Evolutionary conservation across 1,140 invertebrate species (phyloP).

Genomic region (Plodia interpunctella): DNA sequence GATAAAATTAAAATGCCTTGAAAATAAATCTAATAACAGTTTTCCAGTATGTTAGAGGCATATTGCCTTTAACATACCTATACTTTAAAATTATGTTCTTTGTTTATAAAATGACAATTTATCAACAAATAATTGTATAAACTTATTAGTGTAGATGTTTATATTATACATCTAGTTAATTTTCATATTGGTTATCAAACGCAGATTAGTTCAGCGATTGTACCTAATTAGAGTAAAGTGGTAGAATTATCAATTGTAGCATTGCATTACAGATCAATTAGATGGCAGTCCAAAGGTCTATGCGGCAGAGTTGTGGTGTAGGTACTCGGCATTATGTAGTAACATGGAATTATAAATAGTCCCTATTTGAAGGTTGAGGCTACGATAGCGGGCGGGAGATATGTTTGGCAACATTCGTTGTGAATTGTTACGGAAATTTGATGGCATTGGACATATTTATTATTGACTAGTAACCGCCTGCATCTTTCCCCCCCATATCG

Average conservation of each 20-base stretch:
- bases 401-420: neutral
- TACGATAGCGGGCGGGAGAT: neutral
- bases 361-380: constrained; percentile 17
- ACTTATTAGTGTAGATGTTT: no score
- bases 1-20: no score
- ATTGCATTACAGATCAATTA: constrained; percentile 11
- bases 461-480: no score
- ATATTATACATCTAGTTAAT: neutral
- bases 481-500: no score
- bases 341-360: constrained; percentile 15
- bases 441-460: neutral
- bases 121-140: no score
- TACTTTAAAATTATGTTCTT: no score
- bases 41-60: no score
- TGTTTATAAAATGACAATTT: no score
- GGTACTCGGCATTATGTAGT: neutral
- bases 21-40: no score
- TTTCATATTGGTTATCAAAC: neutral
- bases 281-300: constrained; percentile 14
- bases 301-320: neutral
- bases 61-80: no score
- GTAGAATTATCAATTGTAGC: constrained; percentile 6
- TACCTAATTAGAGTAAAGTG: neutral
- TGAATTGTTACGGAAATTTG: neutral
- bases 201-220: neutral